Evolutionary conservation across 2,888 invertebrate species (phyloP).

Genomic region (Xestia ashworthii): DNA sequence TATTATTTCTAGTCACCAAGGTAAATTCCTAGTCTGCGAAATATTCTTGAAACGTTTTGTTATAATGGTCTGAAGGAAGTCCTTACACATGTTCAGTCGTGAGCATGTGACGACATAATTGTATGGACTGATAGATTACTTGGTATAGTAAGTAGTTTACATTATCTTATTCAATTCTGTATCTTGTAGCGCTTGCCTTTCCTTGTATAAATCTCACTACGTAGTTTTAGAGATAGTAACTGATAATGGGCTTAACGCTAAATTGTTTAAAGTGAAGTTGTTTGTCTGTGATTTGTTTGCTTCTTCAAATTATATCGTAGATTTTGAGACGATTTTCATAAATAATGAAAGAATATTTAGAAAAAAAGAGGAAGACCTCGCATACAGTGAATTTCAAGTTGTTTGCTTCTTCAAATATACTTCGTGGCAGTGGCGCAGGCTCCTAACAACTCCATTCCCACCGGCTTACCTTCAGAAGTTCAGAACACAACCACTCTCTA

Average conservation of each 20-base stretch:
- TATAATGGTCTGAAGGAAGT: conserved; percentile 16
- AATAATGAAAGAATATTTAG: neutral
- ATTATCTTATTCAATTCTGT: conserved; percentile 33
- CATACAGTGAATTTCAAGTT: neutral
- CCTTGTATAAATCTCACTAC: conserved; percentile 32
- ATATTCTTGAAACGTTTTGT: conserved; percentile 28
- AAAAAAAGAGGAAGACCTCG: neutral
- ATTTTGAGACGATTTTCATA: neutral
- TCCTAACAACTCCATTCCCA: too few relatives aligned
- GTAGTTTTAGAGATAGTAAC: conserved; percentile 16
- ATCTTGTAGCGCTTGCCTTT: conserved; percentile 41
- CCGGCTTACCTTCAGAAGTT: too few relatives aligned
- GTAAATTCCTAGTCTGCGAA: conserved; percentile 3
- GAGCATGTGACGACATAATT: conserved; percentile 35
- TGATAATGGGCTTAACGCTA: conserved; percentile 16
- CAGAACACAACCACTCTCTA: too few relatives aligned
- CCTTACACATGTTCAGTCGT: conserved; percentile 21
- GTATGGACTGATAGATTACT: conserved; percentile 23
- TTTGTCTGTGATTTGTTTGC: neutral
- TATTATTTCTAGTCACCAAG: neutral
- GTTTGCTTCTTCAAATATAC: neutral
- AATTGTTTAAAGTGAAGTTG: neutral
- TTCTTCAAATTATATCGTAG: neutral
- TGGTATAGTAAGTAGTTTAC: conserved; percentile 38
- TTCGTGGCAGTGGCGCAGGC: too few relatives aligned